phyloP scores from a whole-genome alignment of 2,113 vertebrate genomes.

The Aleadryas rufinucha region DNA sequence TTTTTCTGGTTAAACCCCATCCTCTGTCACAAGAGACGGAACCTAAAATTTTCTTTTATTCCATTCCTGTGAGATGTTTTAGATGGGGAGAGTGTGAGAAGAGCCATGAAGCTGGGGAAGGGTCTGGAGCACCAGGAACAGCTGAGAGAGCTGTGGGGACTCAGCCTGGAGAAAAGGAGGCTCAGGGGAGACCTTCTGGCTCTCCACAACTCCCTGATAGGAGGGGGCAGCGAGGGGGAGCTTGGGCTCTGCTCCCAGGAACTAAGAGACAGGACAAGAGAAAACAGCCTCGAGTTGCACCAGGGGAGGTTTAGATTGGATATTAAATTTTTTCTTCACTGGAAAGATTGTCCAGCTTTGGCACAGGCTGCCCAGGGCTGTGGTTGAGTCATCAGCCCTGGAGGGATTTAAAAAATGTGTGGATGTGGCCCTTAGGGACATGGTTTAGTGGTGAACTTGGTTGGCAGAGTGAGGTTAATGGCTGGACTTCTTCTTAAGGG shows the following conservation, averaged over 20 bases:
- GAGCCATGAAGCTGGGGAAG: accelerated
- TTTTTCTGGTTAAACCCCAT: neutral
- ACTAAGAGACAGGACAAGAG: accelerated
- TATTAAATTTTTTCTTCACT: neutral
- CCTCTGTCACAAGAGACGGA: neutral
- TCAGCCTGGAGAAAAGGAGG: neutral
- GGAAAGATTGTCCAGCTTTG: neutral
- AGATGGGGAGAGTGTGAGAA: neutral
- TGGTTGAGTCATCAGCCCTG: neutral
- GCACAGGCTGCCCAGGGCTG: neutral
- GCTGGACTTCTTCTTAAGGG: neutral
- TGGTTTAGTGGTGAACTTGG: neutral
- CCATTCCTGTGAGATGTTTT: neutral
- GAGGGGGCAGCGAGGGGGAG: accelerated
- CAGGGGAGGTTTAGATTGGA: neutral
- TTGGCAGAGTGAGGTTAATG: accelerated
- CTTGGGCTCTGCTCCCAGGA: accelerated
- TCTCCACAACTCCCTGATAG: neutral
- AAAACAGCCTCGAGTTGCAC: accelerated
- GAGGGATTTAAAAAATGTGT: accelerated
- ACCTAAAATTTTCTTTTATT: neutral
- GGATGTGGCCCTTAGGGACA: neutral
- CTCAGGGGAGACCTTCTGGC: neutral
- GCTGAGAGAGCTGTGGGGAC: neutral
- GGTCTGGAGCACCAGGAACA: neutral